Percentiles rank a stretch among this genome's conserved stretches.
Conservation (phyloP, 2,888 invertebrate species). For the Agonopterix heracliana region DNA sequence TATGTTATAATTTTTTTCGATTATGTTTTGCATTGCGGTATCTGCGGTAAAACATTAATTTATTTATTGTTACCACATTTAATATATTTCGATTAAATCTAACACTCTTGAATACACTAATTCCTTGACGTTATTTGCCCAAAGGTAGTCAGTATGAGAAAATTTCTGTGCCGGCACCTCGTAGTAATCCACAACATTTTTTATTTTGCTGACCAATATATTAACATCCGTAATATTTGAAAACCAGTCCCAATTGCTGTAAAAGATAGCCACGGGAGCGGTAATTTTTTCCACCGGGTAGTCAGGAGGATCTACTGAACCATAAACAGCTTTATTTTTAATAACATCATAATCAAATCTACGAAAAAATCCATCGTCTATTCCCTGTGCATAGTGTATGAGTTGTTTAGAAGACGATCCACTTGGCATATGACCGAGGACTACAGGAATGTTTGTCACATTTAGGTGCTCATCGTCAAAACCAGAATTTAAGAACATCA, state of each 20-base stretch:
- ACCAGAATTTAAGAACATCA: slow-evolving; percentile 15
- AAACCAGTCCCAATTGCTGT: slow-evolving; percentile 26
- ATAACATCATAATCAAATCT: slow-evolving; percentile 24
- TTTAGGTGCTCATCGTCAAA: slow-evolving; percentile 24
- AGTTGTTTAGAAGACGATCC: slow-evolving; percentile 63
- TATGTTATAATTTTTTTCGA: too few relatives aligned
- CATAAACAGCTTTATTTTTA: slow-evolving; percentile 21
- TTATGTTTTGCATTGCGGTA: too few relatives aligned
- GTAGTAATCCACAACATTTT: slow-evolving; percentile 21
- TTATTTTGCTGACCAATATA: slow-evolving; percentile 16
- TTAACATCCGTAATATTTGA: slow-evolving; percentile 18
- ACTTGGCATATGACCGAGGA: slow-evolving; percentile 29
- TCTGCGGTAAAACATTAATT: too few relatives aligned
- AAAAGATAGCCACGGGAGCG: slow-evolving; percentile 21
- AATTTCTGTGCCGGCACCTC: slow-evolving; percentile 22
- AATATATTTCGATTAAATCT: not conserved
- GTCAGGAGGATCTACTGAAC: slow-evolving; percentile 16
- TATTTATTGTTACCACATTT: too few relatives aligned
- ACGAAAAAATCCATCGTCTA: slow-evolving; percentile 21
- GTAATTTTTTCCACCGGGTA: slow-evolving; percentile 23
- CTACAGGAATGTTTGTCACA: slow-evolving; percentile 13
- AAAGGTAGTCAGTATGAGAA: slow-evolving; percentile 30
- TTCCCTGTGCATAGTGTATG: slow-evolving; percentile 29
- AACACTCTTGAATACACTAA: slow-evolving; percentile 17
- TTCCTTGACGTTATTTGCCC: slow-evolving; percentile 21